Base-by-base conservation (phyloP, 2,797 vertebrate genomes). In the Micropoecilia bifurca region DNA sequence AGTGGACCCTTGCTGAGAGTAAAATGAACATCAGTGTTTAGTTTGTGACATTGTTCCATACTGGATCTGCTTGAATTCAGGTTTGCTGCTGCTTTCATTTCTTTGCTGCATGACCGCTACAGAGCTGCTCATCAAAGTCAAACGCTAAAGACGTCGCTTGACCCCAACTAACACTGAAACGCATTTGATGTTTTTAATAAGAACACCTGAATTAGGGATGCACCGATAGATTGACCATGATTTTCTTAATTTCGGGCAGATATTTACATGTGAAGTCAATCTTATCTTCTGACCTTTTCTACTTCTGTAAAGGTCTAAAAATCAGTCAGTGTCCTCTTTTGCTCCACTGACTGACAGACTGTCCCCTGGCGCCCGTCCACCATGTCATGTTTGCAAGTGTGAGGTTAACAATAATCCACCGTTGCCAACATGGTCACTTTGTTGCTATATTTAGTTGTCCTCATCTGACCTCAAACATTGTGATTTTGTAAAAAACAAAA, bases 71-170 rank as follows among this genome's bases (percentile, higher is more conserved):
- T 61, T 75, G 18, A 69, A 20, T 47, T 73, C 22, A 48, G 76
- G 61, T 33, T 36, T 63, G 16, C 61, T 63, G 18, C 61, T 36
- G 18, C 33, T 63, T 39, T 36, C 8, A 1, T 68, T 68, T 68
- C 4, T 68, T 68, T 68, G 33, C 36, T 68, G 63, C 63, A 68
- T 85, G 73, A 82, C 78, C 83, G 3, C 20, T 61, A 76, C 88
- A 14, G 48, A 55, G 48, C 48, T 79, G 68, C 61, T n/a, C 71
- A 77, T 28, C 71, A 66, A n/a, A 75, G 8, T 22, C 20, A 41
- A 75, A 69, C 46, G 45, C 48, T 3, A 18, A 71, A 22, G 45
- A 63, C 39, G 74, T 41, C 18, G 57, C 43, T n/a, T 28, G n/a
- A 75, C 50, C 68, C 14, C 7, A n/a, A n/a, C 8, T 43, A 7